These are phyloP conservation scores for Pseudomyrmex sp. DNA, from an alignment of 1,140 invertebrate genomes.

Conservation along the genomic window DNA sequence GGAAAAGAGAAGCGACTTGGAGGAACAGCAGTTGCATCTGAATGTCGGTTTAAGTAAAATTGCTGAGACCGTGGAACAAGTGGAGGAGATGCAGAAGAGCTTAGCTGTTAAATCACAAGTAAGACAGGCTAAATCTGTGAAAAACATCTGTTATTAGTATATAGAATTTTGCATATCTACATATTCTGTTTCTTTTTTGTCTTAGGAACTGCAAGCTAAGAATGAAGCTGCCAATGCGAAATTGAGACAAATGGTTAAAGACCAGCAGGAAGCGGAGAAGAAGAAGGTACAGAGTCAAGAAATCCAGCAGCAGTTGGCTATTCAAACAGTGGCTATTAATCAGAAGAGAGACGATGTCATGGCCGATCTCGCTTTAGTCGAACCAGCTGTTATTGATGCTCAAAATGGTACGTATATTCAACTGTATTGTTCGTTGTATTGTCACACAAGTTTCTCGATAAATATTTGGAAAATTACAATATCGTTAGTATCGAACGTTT, in stretches of 20 bases:
- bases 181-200: not conserved
- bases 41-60: slow-evolving; percentile 99
- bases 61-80: slow-evolving; percentile 99
- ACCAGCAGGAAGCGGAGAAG: slow-evolving; percentile 99
- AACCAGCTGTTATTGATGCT: slow-evolving; percentile 99
- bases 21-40: slow-evolving; percentile 99
- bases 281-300: slow-evolving; percentile 99
- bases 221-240: slow-evolving; percentile 99
- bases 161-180: not conserved
- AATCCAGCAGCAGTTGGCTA: slow-evolving; percentile 95
- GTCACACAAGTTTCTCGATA: slow-evolving; percentile 2
- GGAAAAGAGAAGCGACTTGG: slow-evolving; percentile 98
- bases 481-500: too few species aligned
- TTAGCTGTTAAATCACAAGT: slow-evolving; percentile 97
- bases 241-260: slow-evolving; percentile 99
- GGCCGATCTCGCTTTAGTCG: slow-evolving; percentile 97
- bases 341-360: slow-evolving; percentile 97
- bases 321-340: slow-evolving; percentile 96
- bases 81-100: slow-evolving; percentile 99
- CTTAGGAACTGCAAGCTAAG: slow-evolving; percentile 97
- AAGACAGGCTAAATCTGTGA: slow-evolving; percentile 27
- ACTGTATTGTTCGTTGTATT: not conserved
- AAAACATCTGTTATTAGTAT: too few species aligned
- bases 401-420: slow-evolving; percentile 92
- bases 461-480: not conserved